Base-by-base conservation (phyloP, 2,888 invertebrate genomes). In the Choristoneura rosaceana region DNA sequence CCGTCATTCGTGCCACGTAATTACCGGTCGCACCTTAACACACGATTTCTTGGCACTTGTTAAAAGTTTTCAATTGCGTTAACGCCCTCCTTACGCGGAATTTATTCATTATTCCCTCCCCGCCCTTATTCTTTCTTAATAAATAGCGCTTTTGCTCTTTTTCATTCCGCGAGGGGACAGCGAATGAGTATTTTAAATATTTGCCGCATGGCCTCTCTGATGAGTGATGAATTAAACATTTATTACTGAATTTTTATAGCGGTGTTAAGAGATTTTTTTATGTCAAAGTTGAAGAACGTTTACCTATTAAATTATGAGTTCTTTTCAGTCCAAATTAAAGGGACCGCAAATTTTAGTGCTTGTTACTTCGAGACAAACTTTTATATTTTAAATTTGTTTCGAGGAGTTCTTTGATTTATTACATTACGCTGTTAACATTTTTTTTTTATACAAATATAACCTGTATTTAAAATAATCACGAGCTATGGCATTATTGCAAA, bases 51-150 rank as follows among this genome's bases (percentile, higher is more conserved):
- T 89, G 88, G 89, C 92, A 93, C 93, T 94, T 93, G 93, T 93
- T 93, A 93, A 93, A 94, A 93, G 92, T 93, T 94, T 93, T 93
- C 94, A 93, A 94, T 94, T 93, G 93, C 93, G 90, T 93, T 93
- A 93, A 84, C 88, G 86, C 88, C 87, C 85, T 82, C 88, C 89
- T 90, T 87, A 92, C 88, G 87, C 87, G 87, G 91, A 93, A 93
- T 93, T 94, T 94, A 94, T 94, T 94, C 93, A 92, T 93, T 93
- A 92, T 90, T 90, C 89, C 78, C 76, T 90, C 89, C 85, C 84
- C 88, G 84, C 83, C 85, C 83, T 82, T 83, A 84, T 85, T 86
- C 83, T 87, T 86, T 87, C 89, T 90, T 92, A 91, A 93, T 93
- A 92, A 92, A 86, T 93, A 87, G 84, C 87, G 87, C 83, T 86